phyloP scores from a whole-genome alignment of 2,888 invertebrate species.

The Gerris lacustris region DNA sequence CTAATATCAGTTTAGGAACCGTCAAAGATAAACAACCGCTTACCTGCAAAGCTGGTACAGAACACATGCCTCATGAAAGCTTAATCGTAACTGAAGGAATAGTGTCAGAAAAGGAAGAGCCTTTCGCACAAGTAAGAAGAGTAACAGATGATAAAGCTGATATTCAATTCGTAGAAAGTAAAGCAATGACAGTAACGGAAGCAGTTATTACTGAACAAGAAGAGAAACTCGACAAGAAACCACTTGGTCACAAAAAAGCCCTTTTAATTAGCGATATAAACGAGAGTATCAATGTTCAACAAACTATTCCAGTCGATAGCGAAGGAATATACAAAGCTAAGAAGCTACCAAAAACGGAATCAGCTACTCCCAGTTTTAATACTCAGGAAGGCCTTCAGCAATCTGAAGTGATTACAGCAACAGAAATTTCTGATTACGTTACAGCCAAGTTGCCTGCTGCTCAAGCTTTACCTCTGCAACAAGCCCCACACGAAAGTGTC shows the following conservation, averaged over 20 bases:
- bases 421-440: slow-evolving; percentile 25
- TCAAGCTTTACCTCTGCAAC: slow-evolving; percentile 35
- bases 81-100: slow-evolving; percentile 34
- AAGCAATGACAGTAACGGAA: slow-evolving; percentile 46
- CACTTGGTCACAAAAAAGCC: slow-evolving; percentile 31
- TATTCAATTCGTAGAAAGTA: slow-evolving; percentile 37
- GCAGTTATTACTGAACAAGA: slow-evolving; percentile 44
- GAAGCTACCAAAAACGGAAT: slow-evolving; percentile 27
- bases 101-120: slow-evolving; percentile 35
- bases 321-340: slow-evolving; percentile 27
- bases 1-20: slow-evolving; percentile 25
- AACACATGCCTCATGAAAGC: slow-evolving; percentile 31
- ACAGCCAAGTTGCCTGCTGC: slow-evolving; percentile 28
- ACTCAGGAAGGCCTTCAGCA: slow-evolving; percentile 39
- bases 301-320: slow-evolving; percentile 32
- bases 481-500: slow-evolving; percentile 36
- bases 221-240: slow-evolving; percentile 34
- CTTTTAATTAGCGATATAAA: slow-evolving; percentile 30
- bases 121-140: slow-evolving; percentile 26
- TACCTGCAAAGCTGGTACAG: slow-evolving; percentile 26
- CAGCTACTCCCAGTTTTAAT: slow-evolving; percentile 34
- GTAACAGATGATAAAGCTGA: slow-evolving; percentile 24
- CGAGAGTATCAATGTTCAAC: slow-evolving; percentile 31
- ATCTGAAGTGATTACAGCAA: slow-evolving; percentile 32
- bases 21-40: slow-evolving; percentile 21